phyloP scores from a whole-genome alignment of 2,797 vertebrate genomes.

The Hephaestus fuliginosus region DNA sequence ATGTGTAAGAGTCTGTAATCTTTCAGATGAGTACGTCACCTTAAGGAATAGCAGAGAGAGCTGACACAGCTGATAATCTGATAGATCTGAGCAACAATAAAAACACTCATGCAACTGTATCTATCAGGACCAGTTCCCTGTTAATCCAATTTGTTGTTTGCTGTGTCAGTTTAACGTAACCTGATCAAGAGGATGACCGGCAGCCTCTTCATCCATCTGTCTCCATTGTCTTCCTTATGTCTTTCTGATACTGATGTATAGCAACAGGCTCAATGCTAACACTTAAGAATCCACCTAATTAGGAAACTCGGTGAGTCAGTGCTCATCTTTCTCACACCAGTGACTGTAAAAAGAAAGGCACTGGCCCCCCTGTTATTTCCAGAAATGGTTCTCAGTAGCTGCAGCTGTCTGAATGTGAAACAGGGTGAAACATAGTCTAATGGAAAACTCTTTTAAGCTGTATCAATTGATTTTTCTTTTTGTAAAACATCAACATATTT shows the following conservation, averaged over 20 bases:
- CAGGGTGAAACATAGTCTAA: too few species aligned
- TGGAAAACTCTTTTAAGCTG: too few species aligned
- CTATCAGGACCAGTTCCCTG: not conserved
- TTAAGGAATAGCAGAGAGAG: not conserved
- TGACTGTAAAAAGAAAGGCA: not conserved
- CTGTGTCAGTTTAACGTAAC: not conserved
- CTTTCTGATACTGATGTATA: not conserved
- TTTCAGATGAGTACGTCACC: not conserved
- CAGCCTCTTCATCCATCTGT: not conserved
- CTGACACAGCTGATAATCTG: not conserved
- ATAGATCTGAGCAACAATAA: not conserved
- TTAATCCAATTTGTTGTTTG: conserved; percentile 1
- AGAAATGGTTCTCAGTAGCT: not conserved
- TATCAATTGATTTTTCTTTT: too few species aligned
- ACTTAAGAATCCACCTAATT: not conserved
- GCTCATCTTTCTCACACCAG: not conserved
- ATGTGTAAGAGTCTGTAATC: not conserved
- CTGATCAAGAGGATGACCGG: not conserved
- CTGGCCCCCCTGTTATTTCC: not conserved
- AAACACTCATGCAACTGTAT: not conserved
- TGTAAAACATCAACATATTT: too few species aligned
- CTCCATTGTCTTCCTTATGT: too few species aligned
- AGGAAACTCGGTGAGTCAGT: not conserved
- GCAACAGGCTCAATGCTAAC: not conserved
- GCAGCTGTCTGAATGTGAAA: not conserved